These are phyloP conservation scores for Mycalesis mineus DNA, from an alignment of 2,888 invertebrate species.

Conservation along the genomic window DNA sequence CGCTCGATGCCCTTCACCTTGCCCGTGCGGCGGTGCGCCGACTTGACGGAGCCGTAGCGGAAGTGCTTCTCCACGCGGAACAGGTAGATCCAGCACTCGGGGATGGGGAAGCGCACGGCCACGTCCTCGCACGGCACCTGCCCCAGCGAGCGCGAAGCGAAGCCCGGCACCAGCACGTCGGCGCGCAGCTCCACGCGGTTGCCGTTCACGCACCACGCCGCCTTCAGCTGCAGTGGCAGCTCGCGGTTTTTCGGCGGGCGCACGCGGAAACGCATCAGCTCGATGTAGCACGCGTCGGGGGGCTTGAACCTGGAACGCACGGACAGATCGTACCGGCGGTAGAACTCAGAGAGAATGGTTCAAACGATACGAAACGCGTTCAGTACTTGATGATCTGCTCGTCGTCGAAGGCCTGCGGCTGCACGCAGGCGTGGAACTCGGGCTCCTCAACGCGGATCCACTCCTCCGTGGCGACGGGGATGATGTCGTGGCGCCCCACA, in stretches of 20 bases:
- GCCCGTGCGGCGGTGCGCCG: conserved; percentile 89
- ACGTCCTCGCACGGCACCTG: conserved; percentile 99
- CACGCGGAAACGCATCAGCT: conserved; percentile 96
- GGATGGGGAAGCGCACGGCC: conserved; percentile 96
- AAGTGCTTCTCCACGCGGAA: conserved; percentile 99
- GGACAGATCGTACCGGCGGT: too few relatives aligned
- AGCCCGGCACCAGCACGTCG: conserved; percentile 97
- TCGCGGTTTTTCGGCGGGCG: conserved; percentile 97
- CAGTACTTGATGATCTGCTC: conserved; percentile 89
- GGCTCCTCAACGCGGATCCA: conserved; percentile 98
- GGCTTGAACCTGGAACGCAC: conserved; percentile 93
- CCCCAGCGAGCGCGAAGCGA: conserved; percentile 95
- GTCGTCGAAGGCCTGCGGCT: conserved; percentile 91
- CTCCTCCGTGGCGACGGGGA: conserved; percentile 98
- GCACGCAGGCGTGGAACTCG: conserved; percentile 96
- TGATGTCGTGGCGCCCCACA: conserved; percentile 98
- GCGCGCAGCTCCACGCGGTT: conserved; percentile 95
- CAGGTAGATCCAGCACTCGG: conserved; percentile 99
- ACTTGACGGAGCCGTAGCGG: conserved; percentile 97
- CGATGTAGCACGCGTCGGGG: conserved; percentile 98
- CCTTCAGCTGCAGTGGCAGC: conserved; percentile 95
- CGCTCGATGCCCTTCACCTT: conserved; percentile 96
- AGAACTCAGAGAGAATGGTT: too few relatives aligned
- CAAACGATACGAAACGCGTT: not conserved
- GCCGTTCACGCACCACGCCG: conserved; percentile 91